Evolutionary conservation across 37 sponge, comb jelly and placozoan species (phyloP).

Genomic region (Amphimedon queenslandica): DNA sequence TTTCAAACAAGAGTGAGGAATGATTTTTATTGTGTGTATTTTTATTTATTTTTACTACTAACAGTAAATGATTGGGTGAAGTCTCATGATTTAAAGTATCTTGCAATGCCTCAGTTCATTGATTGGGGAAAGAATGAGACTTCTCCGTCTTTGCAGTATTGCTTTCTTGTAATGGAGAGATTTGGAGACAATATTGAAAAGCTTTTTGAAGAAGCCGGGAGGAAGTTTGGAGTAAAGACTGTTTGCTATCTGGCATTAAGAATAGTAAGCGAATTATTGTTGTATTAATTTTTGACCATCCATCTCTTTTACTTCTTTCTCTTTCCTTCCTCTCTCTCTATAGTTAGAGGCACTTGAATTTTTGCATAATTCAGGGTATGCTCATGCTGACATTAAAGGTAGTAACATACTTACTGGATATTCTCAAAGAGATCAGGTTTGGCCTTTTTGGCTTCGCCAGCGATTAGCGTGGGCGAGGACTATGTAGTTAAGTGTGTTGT

Average conservation of each 20-base stretch:
- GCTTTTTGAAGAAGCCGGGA: constrained; percentile 41
- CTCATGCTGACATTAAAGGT: constrained; percentile 95
- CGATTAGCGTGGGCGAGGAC: too few relatives aligned
- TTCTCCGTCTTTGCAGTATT: constrained; percentile 32
- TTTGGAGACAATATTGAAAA: constrained; percentile 84
- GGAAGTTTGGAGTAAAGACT: constrained; percentile 64
- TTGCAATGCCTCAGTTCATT: constrained; percentile 74
- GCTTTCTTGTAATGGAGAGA: constrained; percentile 91
- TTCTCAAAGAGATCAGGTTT: too few relatives aligned
- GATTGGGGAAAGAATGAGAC: constrained; percentile 62
- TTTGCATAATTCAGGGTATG: constrained; percentile 75
- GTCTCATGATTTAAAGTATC: constrained; percentile 20
- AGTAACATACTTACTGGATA: constrained; percentile 78
- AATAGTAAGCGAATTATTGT: constrained; percentile 87
- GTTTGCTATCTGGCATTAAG: constrained; percentile 69
- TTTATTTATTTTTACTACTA: background rate
- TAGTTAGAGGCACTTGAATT: constrained; percentile 87
- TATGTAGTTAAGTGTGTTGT: too few relatives aligned
- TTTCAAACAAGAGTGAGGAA: constrained; percentile 64
- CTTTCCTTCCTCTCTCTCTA: constrained; percentile 33
- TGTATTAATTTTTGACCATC: too few relatives aligned
- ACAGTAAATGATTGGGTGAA: constrained; percentile 64
- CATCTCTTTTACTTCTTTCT: too few relatives aligned
- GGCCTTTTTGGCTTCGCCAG: background rate
- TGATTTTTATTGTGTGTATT: background rate